phyloP scores from a whole-genome alignment of 2,888 invertebrate genomes.

The Tipula helvola region DNA sequence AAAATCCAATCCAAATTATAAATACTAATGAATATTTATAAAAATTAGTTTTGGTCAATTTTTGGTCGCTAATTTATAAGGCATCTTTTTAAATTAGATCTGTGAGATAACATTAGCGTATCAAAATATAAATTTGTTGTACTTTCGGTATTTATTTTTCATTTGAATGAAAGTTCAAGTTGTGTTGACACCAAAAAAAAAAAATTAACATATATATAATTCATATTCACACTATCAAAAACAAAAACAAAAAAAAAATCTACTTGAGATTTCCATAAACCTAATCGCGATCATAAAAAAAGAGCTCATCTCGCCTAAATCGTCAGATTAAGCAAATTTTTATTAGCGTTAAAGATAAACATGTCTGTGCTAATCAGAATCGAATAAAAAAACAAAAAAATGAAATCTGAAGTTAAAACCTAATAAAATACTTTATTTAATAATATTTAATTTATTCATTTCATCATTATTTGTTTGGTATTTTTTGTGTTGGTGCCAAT shows the following conservation, averaged over 20 bases:
- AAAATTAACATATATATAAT: background rate
- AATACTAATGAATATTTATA: background rate
- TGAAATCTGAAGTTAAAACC: background rate
- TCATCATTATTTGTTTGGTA: background rate
- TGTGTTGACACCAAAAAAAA: background rate
- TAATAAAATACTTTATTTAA: background rate
- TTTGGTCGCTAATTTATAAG: background rate
- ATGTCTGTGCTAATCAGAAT: background rate
- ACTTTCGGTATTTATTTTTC: too few relatives aligned
- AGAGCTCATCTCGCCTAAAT: background rate
- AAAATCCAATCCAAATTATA: background rate
- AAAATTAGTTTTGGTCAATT: background rate
- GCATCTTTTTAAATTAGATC: background rate
- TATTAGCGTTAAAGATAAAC: background rate
- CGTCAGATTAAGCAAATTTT: background rate
- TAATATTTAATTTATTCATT: background rate
- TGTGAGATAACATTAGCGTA: background rate
- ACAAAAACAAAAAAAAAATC: background rate
- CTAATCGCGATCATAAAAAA: background rate
- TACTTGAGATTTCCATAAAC: background rate
- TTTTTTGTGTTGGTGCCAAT: background rate
- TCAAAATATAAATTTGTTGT: background rate
- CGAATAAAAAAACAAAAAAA: background rate
- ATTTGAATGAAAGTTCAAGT: background rate
- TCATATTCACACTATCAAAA: conserved; percentile 4